Evolutionary conservation across 2,797 vertebrate genomes (phyloP), one percentile per base, ranked within the genome.

Genomic region (Paguma larvata): DNA sequence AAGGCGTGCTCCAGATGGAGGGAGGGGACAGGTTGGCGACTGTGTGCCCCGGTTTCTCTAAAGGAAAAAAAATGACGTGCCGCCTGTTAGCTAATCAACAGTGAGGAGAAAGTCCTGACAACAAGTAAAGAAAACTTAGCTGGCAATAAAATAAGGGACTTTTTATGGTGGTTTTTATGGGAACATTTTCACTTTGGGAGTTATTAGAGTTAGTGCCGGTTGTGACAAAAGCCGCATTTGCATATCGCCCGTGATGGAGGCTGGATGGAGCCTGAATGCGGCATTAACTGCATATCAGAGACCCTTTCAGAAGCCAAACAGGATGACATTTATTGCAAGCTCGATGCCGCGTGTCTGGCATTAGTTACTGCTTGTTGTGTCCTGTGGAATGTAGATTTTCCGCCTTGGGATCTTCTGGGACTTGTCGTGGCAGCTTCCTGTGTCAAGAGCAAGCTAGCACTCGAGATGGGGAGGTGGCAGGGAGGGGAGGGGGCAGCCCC

Each of bases 161-260:
- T 97, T 98, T 98, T 98, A 98, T 97, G 94, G 97, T 87, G 97
- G 95, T 95, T 98, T 98, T 98, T 98, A 98, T 98, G 98, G 97
- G 98, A 98, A 98, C 98, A 98, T 98, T 97, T 98, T 96, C 98
- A 98, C 98, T 98, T 97, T 96, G 98, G 98, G 98, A 98, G 95
- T 97, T 98, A 97, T 98, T 98, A 98, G 98, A 97, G 96, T 97
- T 96, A 95, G 97, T 96, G 97, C 96, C 19, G 90, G 98, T 97
- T 96, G 98, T 98, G 98, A 98, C 97, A 98, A 96, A 97, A 98
- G 91, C 98, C 25, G 18, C 94, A 98, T 98, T 98, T 98, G 98
- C 98, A 98, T 98, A 97, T 93, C 92, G 48, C 95, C 94, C 2
- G 78, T 97, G 98, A 95, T 96, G 97, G 97, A 91, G 97, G 93